Base-by-base conservation (phyloP, 2,113 vertebrate species). In the Hymenochirus boettgeri region DNA sequence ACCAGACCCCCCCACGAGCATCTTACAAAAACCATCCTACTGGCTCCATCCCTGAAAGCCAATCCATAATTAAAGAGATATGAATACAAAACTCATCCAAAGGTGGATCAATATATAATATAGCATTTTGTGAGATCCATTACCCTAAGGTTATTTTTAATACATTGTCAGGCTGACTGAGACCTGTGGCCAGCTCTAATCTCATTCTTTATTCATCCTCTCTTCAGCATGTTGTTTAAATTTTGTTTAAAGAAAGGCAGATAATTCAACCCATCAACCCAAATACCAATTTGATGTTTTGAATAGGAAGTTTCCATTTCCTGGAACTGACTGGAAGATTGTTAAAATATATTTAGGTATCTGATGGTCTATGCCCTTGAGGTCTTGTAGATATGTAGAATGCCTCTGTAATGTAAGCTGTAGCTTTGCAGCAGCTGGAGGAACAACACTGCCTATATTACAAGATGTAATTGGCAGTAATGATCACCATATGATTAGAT, bases 51-150 rank as follows among this genome's bases (percentile, higher is more conserved):
- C 53, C 56, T 59, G 64, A 67, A 58, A 67, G 64, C 64, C 64
- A 59, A 67, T 67, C 56, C 58, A 67, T 67, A 67, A 67, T 67
- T 67, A 67, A 67, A 67, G 56, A 67, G 64, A 67, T 67, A 67
- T 67, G 64, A 67, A 67, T 67, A 59, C 64, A 67, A 59, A 59
- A 52, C 64, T 67, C 64, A 59, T 67, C 64, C 64, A 67, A 59
- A 58, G 59, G 46, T 58, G 55, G 64, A 67, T 67, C 64, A 58
- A 67, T 67, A 59, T 42, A 59, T 67, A 53, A 67, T 67, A 67
- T 45, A 67, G 31, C 64, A 33, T 59, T 48, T 67, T 59, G 56
- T 59, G 56, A 67, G 64, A 67, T 67, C 64, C 64, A 67, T 67
- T 67, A 67, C 64, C 64, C 64, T 58, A 42, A 58, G 64, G 64